Evolutionary conservation across 92 coral and sea anemone genomes (phyloP).

Genomic region (Diadumene lineata): DNA sequence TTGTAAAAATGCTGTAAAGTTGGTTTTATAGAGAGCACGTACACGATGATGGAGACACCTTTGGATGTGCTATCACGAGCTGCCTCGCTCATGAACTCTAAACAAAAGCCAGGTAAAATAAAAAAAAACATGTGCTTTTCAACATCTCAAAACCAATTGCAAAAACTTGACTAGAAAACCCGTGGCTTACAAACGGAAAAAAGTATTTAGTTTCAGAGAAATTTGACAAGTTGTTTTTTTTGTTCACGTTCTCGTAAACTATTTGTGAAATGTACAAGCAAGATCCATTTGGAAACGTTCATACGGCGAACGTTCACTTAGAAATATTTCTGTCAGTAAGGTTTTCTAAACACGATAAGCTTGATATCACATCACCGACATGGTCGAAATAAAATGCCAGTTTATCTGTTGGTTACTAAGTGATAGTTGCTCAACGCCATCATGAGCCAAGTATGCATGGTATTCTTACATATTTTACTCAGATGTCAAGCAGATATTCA

Average conservation of each 20-base stretch:
- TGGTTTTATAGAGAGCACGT: not conserved
- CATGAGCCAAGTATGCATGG: conserved; percentile 57
- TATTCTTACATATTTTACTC: conserved; percentile 45
- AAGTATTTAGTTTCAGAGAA: not conserved
- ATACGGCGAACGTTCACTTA: not conserved
- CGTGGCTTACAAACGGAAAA: not conserved
- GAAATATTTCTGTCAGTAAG: conserved; percentile 11
- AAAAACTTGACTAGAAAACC: not conserved
- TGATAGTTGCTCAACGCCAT: conserved; percentile 10
- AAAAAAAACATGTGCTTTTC: conserved; percentile 3
- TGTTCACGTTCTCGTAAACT: not conserved
- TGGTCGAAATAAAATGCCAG: conserved; percentile 28
- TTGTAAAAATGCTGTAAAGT: not conserved
- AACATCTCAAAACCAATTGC: not conserved
- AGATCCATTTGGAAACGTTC: not conserved
- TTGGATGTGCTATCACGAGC: conserved; percentile 98
- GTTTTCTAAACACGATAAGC: conserved; percentile 3
- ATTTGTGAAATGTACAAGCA: not conserved
- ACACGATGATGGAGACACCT: conserved; percentile 79
- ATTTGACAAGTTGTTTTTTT: not conserved
- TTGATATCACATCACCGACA: conserved; percentile 7
- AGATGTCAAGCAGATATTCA: conserved; percentile 39
- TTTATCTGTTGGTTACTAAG: conserved; percentile 39
- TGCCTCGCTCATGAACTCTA: conserved; percentile 90
- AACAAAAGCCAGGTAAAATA: conserved; percentile 68